Conservation (phyloP, 2,113 vertebrate genomes). For the Corythornis madagascariensis region DNA sequence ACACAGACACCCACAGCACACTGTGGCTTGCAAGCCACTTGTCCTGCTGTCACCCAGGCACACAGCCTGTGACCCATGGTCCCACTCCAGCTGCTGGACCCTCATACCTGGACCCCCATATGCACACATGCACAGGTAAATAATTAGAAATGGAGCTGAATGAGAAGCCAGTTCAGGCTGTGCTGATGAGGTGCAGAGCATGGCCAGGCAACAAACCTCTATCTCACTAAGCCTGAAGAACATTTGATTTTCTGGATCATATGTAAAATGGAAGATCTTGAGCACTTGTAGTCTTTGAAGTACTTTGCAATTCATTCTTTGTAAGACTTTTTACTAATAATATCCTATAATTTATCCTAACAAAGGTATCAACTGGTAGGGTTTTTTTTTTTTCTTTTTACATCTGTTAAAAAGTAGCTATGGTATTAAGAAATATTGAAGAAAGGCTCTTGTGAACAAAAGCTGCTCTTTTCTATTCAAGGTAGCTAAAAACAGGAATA, state of each 20-base stretch:
- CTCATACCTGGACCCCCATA: background rate
- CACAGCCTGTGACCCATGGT: background rate
- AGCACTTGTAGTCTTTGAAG: background rate
- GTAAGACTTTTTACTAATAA: background rate
- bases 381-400: background rate
- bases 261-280: background rate
- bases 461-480: background rate
- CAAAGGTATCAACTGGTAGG: background rate
- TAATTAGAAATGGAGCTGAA: background rate
- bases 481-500: background rate
- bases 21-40: background rate
- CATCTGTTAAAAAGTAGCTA: background rate
- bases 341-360: background rate
- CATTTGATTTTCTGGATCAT: background rate
- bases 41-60: background rate
- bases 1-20: no score
- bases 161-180: background rate
- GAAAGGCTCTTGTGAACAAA: background rate
- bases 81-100: background rate
- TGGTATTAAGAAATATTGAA: background rate
- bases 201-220: background rate
- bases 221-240: background rate
- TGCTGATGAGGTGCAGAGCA: background rate
- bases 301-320: background rate
- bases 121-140: background rate